phyloP scores from a whole-genome alignment of 2,113 vertebrate genomes.

The Dasyprocta punctata region DNA sequence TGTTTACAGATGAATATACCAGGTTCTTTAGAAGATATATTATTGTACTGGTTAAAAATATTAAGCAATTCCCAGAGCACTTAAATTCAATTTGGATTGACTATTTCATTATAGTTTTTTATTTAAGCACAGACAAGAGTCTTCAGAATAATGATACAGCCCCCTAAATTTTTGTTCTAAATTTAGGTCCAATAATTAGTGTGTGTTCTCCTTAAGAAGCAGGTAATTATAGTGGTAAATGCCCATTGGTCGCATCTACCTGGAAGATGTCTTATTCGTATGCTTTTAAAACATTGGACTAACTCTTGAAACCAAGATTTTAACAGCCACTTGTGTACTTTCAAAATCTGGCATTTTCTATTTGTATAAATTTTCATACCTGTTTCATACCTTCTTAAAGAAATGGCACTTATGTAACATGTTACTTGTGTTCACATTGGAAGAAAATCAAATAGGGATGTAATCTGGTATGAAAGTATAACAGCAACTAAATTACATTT shows the following conservation, averaged over 20 bases:
- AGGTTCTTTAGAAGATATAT: slow-evolving; percentile 65
- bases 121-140: slow-evolving; percentile 67
- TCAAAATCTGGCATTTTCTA: slow-evolving; percentile 37
- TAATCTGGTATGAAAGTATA: neutral
- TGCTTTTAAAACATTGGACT: neutral
- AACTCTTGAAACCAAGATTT: slow-evolving; percentile 24
- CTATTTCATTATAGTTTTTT: slow-evolving; percentile 73
- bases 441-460: slow-evolving; percentile 42
- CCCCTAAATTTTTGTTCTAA: slow-evolving; percentile 60
- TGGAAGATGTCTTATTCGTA: neutral
- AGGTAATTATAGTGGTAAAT: slow-evolving; percentile 60
- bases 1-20: slow-evolving; percentile 67
- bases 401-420: slow-evolving; percentile 51
- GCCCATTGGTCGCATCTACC: slow-evolving; percentile 16
- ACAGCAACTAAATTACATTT: neutral
- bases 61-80: slow-evolving; percentile 67
- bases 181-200: slow-evolving; percentile 71
- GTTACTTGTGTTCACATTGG: slow-evolving; percentile 40
- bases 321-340: neutral
- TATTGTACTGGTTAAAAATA: slow-evolving; percentile 74
- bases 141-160: slow-evolving; percentile 62
- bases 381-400: slow-evolving; percentile 21
- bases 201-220: slow-evolving; percentile 41
- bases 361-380: slow-evolving; percentile 34
- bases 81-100: slow-evolving; percentile 74